A percentile compares a stretch with the other conserved stretches of the same genome.
Evolutionary conservation across 2,113 vertebrate genomes (phyloP).

Genomic region (Platichthys flesus): DNA sequence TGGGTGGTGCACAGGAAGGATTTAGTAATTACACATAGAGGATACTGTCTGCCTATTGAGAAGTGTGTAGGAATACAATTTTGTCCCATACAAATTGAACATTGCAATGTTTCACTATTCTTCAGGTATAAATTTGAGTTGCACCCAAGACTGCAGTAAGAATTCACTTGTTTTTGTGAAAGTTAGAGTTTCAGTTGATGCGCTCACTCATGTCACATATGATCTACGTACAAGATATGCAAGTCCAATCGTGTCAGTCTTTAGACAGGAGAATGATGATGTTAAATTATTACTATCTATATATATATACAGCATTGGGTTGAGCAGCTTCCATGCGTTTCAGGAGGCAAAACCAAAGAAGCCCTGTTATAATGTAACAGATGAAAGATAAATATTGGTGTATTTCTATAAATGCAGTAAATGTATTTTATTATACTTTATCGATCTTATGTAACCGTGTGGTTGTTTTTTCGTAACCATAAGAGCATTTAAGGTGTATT

Average conservation of each 20-base stretch:
- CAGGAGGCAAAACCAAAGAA: constrained; percentile 8
- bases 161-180: no score
- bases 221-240: background rate
- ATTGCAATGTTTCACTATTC: background rate
- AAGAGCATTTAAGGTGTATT: constrained; percentile 39
- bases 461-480: constrained; percentile 40
- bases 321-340: constrained; percentile 1
- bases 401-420: constrained; percentile 36
- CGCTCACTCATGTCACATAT: background rate
- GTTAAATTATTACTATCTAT: constrained; percentile 3
- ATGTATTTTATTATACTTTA: constrained; percentile 32
- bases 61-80: background rate
- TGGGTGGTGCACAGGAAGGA: background rate
- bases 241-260: constrained; percentile 6
- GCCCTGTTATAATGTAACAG: constrained; percentile 13
- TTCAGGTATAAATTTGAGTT: background rate
- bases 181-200: no score
- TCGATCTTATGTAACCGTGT: constrained; percentile 33
- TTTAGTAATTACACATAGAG: background rate
- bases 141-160: background rate
- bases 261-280: constrained; percentile 11
- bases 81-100: background rate
- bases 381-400: constrained; percentile 22
- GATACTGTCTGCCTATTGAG: no score
- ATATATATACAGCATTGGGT: background rate